Base-by-base conservation (phyloP, 2,797 vertebrate genomes). In the Thripadectes ignobilis region DNA sequence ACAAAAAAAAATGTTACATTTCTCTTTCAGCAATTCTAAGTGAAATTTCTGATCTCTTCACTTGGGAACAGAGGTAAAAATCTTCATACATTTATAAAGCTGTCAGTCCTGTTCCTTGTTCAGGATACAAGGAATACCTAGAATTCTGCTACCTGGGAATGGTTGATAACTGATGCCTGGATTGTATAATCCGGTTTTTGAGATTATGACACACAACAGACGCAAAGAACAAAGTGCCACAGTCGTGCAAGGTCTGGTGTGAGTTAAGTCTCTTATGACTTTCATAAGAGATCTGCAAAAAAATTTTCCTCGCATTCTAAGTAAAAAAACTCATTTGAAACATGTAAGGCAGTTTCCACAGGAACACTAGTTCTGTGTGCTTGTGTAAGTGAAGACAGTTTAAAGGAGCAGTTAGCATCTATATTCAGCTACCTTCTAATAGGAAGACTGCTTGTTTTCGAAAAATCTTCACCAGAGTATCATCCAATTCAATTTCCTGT, bases 381-480 rank as follows among this genome's bases (percentile, higher is more conserved):
- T 72, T 77, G 19, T 68, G 17, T 69, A 86, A 77, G 55, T 10
- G 75, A 49, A 92, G 88, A 88, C 10, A 82, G 45, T 83, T 92
- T 87, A 89, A 74, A 91, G 58, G 93, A 95, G 74, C 54, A 49
- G 57, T 92, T 88, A 96, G 66, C 34, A 58, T 96, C 67, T 89
- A 82, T n/a, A 88, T 92, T 89, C 78, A 92, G 68, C 98, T 97
- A 99, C 99, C 99, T 98, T 99, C 99, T 95, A 99, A 98, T 82
- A 99, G 98, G 98, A 99, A 98, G 96, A 98, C 98, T 76, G 99
- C 99, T 98, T 99, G 99, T 94, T 99, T 99, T 97, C 98, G 98
- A 98, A 99, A 99, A 98, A 99, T 99, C 97, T 99, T 99, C 97
- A 99, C 98, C 96, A 99, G 96, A 74, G 97, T 97, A 96, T 99